These are phyloP conservation scores for Tetranychus piercei DNA, from an alignment of 2,888 invertebrate genomes.

Conservation along the genomic window DNA sequence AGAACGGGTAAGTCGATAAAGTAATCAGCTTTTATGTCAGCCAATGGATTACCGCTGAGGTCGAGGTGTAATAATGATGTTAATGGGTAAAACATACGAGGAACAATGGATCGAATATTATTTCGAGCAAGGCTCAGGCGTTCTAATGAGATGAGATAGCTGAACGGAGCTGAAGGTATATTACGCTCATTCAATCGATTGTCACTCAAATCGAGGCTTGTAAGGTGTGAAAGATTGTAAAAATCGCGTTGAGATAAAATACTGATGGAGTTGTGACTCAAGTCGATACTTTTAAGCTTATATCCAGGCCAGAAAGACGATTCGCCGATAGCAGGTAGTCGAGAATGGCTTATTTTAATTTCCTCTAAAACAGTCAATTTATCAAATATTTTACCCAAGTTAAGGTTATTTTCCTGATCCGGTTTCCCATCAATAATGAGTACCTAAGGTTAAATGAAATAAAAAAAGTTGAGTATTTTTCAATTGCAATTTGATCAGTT, in stretches of 20 bases:
- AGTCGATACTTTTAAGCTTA: background rate
- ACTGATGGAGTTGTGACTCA: constrained; percentile 50
- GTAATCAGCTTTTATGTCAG: constrained; percentile 58
- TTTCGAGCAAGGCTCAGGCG: constrained; percentile 43
- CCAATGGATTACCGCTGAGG: constrained; percentile 53
- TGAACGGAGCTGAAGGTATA: constrained; percentile 50
- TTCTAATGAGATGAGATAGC: constrained; percentile 49
- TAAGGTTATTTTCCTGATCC: background rate
- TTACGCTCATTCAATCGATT: constrained; percentile 46
- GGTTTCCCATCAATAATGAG: background rate
- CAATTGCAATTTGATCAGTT: background rate
- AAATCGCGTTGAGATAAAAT: constrained; percentile 51
- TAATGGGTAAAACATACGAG: constrained; percentile 29
- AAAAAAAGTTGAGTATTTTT: background rate
- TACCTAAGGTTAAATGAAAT: background rate
- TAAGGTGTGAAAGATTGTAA: constrained; percentile 51
- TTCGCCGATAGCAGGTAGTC: constrained; percentile 54
- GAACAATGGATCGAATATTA: constrained; percentile 27
- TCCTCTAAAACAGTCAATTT: constrained; percentile 44
- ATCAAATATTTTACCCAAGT: constrained; percentile 49
- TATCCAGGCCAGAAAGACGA: constrained; percentile 49
- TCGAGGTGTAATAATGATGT: constrained; percentile 44
- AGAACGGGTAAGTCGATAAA: constrained; percentile 46
- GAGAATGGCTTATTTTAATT: constrained; percentile 44
- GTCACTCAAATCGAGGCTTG: constrained; percentile 50